Evolutionary conservation across 2,113 vertebrate genomes (phyloP).

Genomic region (Percina caprodes): DNA sequence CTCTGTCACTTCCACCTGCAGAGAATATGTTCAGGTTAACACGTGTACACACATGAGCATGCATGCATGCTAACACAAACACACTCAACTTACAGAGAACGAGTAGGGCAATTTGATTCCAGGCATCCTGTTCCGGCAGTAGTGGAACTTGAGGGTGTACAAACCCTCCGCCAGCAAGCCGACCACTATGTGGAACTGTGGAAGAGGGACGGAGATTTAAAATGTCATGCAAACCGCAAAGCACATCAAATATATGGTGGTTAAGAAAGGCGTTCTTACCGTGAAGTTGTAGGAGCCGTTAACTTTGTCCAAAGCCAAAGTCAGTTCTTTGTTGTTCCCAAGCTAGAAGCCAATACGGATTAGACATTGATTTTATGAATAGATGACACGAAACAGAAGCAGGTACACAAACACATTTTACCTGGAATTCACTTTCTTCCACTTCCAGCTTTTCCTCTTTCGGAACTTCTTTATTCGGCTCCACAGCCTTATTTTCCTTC

Average conservation of each 20-base stretch:
- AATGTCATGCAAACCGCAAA: background rate
- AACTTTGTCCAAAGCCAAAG: slow-evolving; percentile 67
- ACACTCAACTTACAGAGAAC: slow-evolving; percentile 78
- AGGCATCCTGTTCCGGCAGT: slow-evolving; percentile 71
- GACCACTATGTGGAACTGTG: slow-evolving; percentile 83
- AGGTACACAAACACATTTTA: slow-evolving; percentile 20
- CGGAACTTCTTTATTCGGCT: background rate
- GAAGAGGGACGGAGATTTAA: background rate
- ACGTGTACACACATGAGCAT: background rate
- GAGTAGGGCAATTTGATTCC: slow-evolving; percentile 64
- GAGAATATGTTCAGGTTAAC: background rate
- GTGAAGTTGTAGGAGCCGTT: slow-evolving; percentile 84
- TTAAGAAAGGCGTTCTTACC: slow-evolving; percentile 70
- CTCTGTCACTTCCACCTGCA: slow-evolving; percentile 86
- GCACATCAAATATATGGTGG: background rate
- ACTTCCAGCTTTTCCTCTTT: background rate
- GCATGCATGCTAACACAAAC: background rate
- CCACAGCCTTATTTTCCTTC: accelerated
- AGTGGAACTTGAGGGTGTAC: slow-evolving; percentile 89
- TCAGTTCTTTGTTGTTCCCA: slow-evolving; percentile 26
- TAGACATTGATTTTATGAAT: background rate
- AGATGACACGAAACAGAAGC: background rate
- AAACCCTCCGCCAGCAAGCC: slow-evolving; percentile 80
- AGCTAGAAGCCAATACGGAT: slow-evolving; percentile 60
- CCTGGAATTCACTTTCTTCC: slow-evolving; percentile 1